Evolutionary conservation across 2,888 invertebrate species (phyloP), one percentile per base, ranked within the genome.

Genomic region (Serrognathus titanus): DNA sequence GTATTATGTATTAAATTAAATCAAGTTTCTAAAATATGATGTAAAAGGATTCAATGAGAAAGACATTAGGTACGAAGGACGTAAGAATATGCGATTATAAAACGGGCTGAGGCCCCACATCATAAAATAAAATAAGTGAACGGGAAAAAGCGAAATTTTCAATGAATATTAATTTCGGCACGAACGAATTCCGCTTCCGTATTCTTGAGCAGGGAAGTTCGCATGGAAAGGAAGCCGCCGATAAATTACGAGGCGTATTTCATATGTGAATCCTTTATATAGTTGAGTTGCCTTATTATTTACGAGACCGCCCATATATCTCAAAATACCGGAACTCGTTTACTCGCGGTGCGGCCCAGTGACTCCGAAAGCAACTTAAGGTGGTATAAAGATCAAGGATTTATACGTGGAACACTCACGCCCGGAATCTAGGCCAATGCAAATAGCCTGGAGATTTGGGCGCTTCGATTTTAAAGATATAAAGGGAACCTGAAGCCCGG

Each of bases 291-390:
- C 37, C 53, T 45, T 57, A 57, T 57, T 53, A 53, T 57, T 53
- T 53, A 57, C 53, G 54, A 43, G 66, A 63, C 65, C 65, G 64
- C 64, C 66, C 67, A 66, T 69, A 67, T 65, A 68, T 70, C 65
- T 68, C 63, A 65, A 68, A 66, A 65, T 63, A 66, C 68, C 67
- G 69, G 68, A 69, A 67, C 63, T 64, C 67, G 64, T 67, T 70
- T 71, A 71, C 71, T 70, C 69, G 62, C 66, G 63, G 64, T 65
- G 62, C 69, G 61, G 66, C 61, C 63, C 65, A 66, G 63, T 64
- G 68, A 65, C 65, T 69, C 58, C 66, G 68, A 69, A 69, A 65
- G 65, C 62, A 63, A 58, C 59, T 63, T 65, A 59, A 60, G 62
- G 62, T 59, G 58, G 65, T 64, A 66, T 68, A 68, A 68, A 67